These are phyloP conservation scores for Amorpha juglandis DNA, from an alignment of 2,888 invertebrate genomes.

Conservation along the genomic window DNA sequence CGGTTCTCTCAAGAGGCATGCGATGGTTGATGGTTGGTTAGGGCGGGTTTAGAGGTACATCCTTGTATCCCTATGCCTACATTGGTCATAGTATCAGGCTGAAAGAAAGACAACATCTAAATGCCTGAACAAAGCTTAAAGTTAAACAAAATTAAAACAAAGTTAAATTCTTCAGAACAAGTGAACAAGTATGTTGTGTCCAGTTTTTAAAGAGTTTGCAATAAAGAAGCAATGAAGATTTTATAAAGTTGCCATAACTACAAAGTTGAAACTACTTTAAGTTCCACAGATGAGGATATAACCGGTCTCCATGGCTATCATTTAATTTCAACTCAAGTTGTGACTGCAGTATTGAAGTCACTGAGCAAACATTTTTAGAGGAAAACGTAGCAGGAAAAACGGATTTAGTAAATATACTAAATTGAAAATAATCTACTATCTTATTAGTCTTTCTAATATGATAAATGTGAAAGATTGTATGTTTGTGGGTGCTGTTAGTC, in stretches of 20 bases:
- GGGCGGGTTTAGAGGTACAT: too few species aligned
- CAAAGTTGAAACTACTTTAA: constrained; percentile 6
- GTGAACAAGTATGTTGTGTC: neutral
- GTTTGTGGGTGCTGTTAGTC: too few species aligned
- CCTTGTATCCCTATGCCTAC: too few species aligned
- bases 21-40: too few species aligned
- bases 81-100: too few species aligned
- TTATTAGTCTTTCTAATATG: too few species aligned
- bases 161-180: neutral
- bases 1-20: too few species aligned
- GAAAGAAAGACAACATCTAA: too few species aligned
- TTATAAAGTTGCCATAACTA: neutral
- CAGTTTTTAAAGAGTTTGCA: neutral
- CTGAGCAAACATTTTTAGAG: neutral
- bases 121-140: neutral
- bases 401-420: too few species aligned
- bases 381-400: neutral
- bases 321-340: neutral
- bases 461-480: too few species aligned
- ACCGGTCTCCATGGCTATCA: neutral
- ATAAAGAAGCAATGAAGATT: neutral
- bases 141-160: too few species aligned
- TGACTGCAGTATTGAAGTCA: neutral
- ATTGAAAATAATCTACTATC: too few species aligned
- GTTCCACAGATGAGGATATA: constrained; percentile 6